Percentiles rank a stretch among this genome's conserved stretches.
phyloP scores from a whole-genome alignment of 2,113 vertebrate genomes.

The Nipponia nippon region DNA sequence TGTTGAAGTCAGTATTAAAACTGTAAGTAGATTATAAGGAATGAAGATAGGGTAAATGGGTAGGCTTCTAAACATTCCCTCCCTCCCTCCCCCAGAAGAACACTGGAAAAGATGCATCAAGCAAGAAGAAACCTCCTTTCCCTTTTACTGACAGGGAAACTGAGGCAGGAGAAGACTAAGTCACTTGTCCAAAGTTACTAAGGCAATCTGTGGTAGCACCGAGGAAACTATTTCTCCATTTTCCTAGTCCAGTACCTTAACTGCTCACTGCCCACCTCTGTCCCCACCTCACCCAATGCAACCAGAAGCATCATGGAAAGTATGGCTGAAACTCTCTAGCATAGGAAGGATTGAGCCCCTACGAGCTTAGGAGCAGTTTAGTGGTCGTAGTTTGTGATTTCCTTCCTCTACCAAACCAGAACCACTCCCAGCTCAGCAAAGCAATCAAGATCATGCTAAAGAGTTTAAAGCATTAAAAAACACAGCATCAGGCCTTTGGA shows the following conservation, averaged over 20 bases:
- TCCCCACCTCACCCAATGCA: background rate
- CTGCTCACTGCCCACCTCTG: background rate
- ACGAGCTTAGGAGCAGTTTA: background rate
- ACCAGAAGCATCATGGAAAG: background rate
- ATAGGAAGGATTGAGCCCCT: accelerated
- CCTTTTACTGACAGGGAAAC: background rate
- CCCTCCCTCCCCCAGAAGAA: background rate
- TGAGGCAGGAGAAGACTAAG: background rate
- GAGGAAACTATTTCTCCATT: background rate
- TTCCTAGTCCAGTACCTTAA: background rate
- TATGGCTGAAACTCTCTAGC: background rate
- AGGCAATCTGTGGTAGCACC: background rate
- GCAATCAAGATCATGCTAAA: background rate
- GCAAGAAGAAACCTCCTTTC: background rate
- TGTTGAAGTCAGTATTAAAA: background rate
- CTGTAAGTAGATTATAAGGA: background rate
- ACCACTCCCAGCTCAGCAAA: background rate
- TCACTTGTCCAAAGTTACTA: background rate
- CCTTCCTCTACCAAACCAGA: background rate
- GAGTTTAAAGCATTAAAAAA: background rate
- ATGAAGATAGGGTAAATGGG: background rate
- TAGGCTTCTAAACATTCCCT: background rate
- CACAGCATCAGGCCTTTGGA: background rate
- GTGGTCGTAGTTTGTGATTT: background rate
- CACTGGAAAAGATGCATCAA: background rate